Evolutionary conservation across 1,140 invertebrate species (phyloP).

Genomic region (Armadillidium nasatum): DNA sequence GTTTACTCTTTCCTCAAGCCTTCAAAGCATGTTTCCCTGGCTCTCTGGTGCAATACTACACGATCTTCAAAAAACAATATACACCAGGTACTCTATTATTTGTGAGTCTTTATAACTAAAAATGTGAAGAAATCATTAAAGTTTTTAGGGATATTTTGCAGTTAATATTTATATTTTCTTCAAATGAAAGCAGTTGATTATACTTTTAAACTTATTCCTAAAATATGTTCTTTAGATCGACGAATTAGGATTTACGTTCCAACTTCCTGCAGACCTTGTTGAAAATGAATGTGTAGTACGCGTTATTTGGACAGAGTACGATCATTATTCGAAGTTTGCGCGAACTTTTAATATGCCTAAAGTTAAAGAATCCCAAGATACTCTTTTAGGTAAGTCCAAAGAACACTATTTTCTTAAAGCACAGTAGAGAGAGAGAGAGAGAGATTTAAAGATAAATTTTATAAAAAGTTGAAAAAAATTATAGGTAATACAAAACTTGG

Average conservation of each 20-base stretch:
- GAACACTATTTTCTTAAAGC: background rate
- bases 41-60: conserved; percentile 44
- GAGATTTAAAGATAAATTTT: no score
- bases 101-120: no score
- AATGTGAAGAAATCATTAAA: no score
- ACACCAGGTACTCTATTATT: conserved; percentile 27
- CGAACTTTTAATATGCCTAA: conserved; percentile 28
- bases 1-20: conserved; percentile 42
- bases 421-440: background rate
- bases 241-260: conserved; percentile 43
- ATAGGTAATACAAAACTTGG: no score
- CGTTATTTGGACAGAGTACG: conserved; percentile 43
- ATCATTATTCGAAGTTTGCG: conserved; percentile 44
- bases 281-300: conserved; percentile 42
- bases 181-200: no score
- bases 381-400: conserved; percentile 16
- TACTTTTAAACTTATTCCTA: no score
- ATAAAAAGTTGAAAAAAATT: no score
- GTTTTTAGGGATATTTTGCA: no score
- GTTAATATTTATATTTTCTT: no score
- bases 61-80: conserved; percentile 39
- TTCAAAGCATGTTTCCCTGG: conserved; percentile 38
- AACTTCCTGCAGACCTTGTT: conserved; percentile 36
- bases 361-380: conserved; percentile 17
- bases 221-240: no score